Evolutionary conservation across 2,888 invertebrate species (phyloP).

Genomic region (Lithophane leautieri): DNA sequence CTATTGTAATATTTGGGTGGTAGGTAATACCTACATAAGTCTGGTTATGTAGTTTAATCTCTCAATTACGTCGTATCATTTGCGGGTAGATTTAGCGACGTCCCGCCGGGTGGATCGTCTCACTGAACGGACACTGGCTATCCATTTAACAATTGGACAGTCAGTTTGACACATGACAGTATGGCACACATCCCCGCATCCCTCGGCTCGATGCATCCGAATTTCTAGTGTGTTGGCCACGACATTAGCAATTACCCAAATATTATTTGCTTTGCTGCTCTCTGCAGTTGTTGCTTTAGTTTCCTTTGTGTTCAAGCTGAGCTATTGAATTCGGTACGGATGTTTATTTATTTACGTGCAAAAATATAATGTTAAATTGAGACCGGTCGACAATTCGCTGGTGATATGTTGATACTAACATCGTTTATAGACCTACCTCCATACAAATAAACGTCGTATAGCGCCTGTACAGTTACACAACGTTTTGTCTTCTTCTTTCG

Average conservation of each 20-base stretch:
- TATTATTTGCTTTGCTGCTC: slow-evolving; percentile 34
- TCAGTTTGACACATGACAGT: slow-evolving; percentile 80
- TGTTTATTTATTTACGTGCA: not conserved
- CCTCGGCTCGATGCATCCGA: slow-evolving; percentile 63
- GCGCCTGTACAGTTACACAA: too few species aligned
- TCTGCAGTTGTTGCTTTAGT: slow-evolving; percentile 9
- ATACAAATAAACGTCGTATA: too few species aligned
- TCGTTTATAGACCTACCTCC: not conserved
- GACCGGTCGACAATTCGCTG: not conserved
- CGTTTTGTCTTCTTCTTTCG: too few species aligned
- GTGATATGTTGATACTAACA: not conserved
- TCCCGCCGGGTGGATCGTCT: slow-evolving; percentile 75
- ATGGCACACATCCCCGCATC: slow-evolving; percentile 58
- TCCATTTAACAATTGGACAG: slow-evolving; percentile 80
- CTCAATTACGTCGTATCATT: slow-evolving; percentile 73
- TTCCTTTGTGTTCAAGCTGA: not conserved
- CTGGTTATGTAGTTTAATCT: slow-evolving; percentile 58
- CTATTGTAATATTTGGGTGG: slow-evolving; percentile 14
- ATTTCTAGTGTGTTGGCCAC: slow-evolving; percentile 53
- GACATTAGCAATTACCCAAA: slow-evolving; percentile 31
- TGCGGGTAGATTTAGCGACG: slow-evolving; percentile 72
- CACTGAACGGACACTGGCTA: slow-evolving; percentile 74
- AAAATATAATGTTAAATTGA: not conserved
- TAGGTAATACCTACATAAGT: not conserved
- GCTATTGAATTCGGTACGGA: not conserved